Evolutionary conservation across 2,797 vertebrate species (phyloP), one percentile per base, ranked within the genome.

Genomic region (Miichthys miiuy): DNA sequence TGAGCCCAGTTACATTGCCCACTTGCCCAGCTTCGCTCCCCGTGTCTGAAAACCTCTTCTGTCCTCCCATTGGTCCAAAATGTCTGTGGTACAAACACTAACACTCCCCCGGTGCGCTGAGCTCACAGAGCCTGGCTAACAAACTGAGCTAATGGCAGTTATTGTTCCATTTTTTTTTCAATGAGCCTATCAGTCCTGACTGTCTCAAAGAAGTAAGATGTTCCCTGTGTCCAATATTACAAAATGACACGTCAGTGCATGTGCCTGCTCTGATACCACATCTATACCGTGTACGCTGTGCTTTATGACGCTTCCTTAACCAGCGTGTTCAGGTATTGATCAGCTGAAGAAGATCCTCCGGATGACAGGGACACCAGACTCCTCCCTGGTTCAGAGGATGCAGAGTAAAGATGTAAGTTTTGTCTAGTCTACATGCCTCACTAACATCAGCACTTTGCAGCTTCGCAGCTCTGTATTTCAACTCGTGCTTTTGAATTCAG

Each of bases 351-450:
- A 93, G 89, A 96, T 96, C 85, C 93, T 96, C 30, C 84, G 56
- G 34, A 64, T 96, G 64, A 96, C 94, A 46, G 96, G 96, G 82
- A 96, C 94, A 3, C 96, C 96, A 2, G 89, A 89, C 58, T 70
- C 86, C 14, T 88, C 89, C 5, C 89, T 96, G 76, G 90, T 96
- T 54, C 85, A 92, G 89, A 96, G 94, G 88, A 96, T 96, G 96
- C 95, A 96, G 88, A 96, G 95, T 82, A 94, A 94, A 93, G 95
- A 96, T 78, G 96, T 96, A 89, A 48, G 93, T 71, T 85, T 60
- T 67, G 4, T 50, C 12, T 25, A 5, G 2, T 44, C 2, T 8
- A 1, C 23, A 14, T 25, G 12, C 18, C 13, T 5, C 16, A 23
- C 8, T 54, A 17, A 47, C 6, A 30, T 27, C 20, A 51, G 25